Evolutionary conservation across 2,888 invertebrate genomes (phyloP).

Genomic region (Spialia ferax): DNA sequence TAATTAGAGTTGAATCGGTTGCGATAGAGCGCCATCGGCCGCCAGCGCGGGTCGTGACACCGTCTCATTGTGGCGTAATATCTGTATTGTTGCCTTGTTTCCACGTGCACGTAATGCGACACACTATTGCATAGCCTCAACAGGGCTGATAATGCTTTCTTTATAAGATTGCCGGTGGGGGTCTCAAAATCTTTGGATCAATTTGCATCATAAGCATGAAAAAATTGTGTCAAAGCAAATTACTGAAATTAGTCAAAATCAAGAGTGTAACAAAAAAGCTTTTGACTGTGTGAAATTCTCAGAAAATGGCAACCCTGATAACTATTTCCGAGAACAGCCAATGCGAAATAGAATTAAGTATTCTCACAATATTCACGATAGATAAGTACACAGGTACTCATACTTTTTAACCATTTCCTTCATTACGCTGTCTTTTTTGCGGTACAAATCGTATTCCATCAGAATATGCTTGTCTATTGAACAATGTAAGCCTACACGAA

Average conservation of each 20-base stretch:
- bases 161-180: neutral
- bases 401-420: slow-evolving; percentile 20
- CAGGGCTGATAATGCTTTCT: slow-evolving; percentile 7
- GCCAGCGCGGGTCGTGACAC: slow-evolving; percentile 67
- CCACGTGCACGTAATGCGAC: slow-evolving; percentile 28
- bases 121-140: slow-evolving; percentile 22
- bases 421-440: slow-evolving; percentile 16
- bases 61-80: slow-evolving; percentile 63
- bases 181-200: neutral
- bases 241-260: neutral
- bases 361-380: slow-evolving; percentile 13
- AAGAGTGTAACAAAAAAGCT: neutral
- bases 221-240: neutral
- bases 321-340: slow-evolving; percentile 18
- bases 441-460: slow-evolving; percentile 8
- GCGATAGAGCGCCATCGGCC: slow-evolving; percentile 55
- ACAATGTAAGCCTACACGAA: slow-evolving; percentile 7
- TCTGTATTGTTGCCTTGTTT: slow-evolving; percentile 35
- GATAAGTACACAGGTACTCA: no score
- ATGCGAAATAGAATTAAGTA: slow-evolving; percentile 17
- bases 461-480: slow-evolving; percentile 7
- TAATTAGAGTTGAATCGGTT: slow-evolving; percentile 72
- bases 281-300: neutral
- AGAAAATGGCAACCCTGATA: neutral
- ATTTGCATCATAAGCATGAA: neutral